Evolutionary conservation across 2,888 invertebrate genomes (phyloP).

Genomic region (Automeris io): DNA sequence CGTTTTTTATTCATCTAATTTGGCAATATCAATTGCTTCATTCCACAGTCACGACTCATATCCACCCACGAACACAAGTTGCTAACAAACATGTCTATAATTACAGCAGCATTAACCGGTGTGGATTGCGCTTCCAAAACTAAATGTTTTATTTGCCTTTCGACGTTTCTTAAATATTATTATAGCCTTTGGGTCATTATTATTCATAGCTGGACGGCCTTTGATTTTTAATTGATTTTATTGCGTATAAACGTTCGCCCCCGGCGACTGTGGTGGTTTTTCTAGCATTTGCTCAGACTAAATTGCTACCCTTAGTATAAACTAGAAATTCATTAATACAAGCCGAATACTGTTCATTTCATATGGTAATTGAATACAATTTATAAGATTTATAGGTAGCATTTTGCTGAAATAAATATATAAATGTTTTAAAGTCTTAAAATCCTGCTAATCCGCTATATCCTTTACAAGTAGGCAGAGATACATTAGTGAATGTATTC

Average conservation of each 20-base stretch:
- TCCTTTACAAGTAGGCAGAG: too few relatives aligned
- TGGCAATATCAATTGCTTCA: constrained; percentile 14
- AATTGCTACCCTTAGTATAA: constrained; percentile 1
- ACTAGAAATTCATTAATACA: constrained; percentile 1
- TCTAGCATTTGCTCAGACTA: background rate
- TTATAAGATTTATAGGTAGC: too few relatives aligned
- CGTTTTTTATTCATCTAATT: constrained; percentile 6
- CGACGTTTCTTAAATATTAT: constrained; percentile 26
- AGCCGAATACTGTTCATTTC: too few relatives aligned
- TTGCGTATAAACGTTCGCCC: constrained; percentile 4
- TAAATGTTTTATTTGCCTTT: constrained; percentile 23
- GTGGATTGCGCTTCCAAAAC: constrained; percentile 24
- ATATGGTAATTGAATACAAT: too few relatives aligned
- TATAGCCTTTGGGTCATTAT: constrained; percentile 23
- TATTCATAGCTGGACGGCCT: constrained; percentile 17
- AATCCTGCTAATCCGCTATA: too few relatives aligned
- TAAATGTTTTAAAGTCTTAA: too few relatives aligned
- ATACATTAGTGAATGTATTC: too few relatives aligned
- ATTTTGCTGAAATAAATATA: too few relatives aligned
- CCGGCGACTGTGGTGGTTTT: constrained; percentile 1
- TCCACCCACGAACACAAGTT: constrained; percentile 32
- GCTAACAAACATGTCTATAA: constrained; percentile 38
- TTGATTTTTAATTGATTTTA: constrained; percentile 6
- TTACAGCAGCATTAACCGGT: constrained; percentile 34
- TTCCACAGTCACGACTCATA: constrained; percentile 29